Conservation (phyloP, 2,113 vertebrate genomes). For the Ptyas mucosa region DNA sequence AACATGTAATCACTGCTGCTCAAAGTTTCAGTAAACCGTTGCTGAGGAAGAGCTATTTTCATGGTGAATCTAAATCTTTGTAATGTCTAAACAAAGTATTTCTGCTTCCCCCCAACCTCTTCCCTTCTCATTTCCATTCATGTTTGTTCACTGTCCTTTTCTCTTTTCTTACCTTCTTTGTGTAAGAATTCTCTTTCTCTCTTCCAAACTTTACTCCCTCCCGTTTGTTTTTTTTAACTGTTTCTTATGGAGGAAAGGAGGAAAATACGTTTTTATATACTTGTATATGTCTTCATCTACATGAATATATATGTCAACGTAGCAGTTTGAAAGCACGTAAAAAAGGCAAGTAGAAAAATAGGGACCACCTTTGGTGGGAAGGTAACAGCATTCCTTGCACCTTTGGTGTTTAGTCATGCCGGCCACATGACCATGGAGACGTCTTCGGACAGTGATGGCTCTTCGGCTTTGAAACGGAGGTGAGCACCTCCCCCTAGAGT, state of each 20-base stretch:
- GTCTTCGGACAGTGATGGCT: too few species aligned
- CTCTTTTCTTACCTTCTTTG: neutral
- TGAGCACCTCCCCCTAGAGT: too few species aligned
- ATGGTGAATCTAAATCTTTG: neutral
- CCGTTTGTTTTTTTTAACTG: neutral
- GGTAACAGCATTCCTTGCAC: too few species aligned
- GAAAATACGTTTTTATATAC: neutral
- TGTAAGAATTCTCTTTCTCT: neutral
- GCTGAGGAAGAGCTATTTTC: neutral
- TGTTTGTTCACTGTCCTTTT: neutral
- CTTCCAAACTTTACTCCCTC: neutral
- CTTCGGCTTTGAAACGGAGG: too few species aligned
- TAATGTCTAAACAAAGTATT: neutral
- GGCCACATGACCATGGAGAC: too few species aligned
- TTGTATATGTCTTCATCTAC: neutral
- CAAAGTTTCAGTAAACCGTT: neutral
- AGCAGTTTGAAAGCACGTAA: too few species aligned
- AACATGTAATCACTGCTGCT: neutral
- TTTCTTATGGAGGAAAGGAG: neutral
- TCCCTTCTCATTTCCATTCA: neutral
- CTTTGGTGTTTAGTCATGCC: too few species aligned
- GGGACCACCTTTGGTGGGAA: too few species aligned
- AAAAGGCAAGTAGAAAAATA: too few species aligned
- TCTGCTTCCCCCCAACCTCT: too few species aligned
- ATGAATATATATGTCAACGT: too few species aligned